A percentile compares a stretch with the other conserved stretches of the same genome.
Conservation (phyloP, 2,888 invertebrate genomes). For the Hyppa rectilinea region DNA sequence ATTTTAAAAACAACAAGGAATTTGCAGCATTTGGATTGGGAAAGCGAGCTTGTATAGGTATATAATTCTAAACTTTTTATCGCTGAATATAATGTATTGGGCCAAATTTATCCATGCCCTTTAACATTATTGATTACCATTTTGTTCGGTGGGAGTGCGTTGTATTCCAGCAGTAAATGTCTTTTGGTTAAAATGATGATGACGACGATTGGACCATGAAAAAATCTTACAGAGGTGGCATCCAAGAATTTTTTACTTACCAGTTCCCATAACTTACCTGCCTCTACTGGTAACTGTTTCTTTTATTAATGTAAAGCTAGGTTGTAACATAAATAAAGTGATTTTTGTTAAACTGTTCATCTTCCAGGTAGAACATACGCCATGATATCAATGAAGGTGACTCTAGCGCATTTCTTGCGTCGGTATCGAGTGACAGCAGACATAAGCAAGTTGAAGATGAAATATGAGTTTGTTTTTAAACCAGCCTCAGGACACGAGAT, state of each 20-base stretch:
- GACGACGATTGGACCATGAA: too few species aligned
- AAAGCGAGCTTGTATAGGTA: slow-evolving; percentile 41
- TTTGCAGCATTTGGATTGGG: slow-evolving; percentile 47
- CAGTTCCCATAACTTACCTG: too few species aligned
- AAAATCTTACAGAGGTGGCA: too few species aligned
- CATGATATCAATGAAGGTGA: slow-evolving; percentile 69
- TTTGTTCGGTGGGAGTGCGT: too few species aligned
- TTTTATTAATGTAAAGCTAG: neutral
- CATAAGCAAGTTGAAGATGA: slow-evolving; percentile 57
- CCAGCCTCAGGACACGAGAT: slow-evolving; percentile 68
- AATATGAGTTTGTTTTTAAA: slow-evolving; percentile 68
- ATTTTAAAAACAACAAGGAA: slow-evolving; percentile 16
- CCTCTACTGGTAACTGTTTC: too few species aligned
- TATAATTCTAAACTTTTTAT: neutral
- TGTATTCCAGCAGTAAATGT: too few species aligned
- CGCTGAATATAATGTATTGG: too few species aligned
- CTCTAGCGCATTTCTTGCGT: slow-evolving; percentile 67
- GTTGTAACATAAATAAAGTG: neutral
- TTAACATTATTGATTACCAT: too few species aligned
- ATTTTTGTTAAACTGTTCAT: neutral
- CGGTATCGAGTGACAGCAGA: slow-evolving; percentile 66
- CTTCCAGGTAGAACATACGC: slow-evolving; percentile 71
- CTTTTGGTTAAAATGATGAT: too few species aligned
- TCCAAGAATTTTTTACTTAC: too few species aligned
- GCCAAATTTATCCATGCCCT: too few species aligned